Conservation (phyloP, 2,113 vertebrate species). For the Ibidorhyncha struthersii region DNA sequence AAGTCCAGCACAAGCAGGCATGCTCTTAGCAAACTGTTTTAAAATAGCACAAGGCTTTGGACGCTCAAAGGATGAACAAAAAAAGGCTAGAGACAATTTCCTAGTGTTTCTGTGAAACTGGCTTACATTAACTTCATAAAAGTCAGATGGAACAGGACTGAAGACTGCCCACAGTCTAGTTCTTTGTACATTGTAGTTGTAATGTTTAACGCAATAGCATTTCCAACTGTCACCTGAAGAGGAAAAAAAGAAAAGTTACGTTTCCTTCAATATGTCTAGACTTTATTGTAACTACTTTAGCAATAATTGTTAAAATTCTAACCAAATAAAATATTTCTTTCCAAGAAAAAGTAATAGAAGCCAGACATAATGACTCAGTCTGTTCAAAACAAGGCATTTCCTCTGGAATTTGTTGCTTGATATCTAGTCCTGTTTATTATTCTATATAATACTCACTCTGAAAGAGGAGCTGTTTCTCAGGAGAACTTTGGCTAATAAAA, state of each 20-base stretch:
- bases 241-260: background rate
- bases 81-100: background rate
- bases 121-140: background rate
- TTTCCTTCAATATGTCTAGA: background rate
- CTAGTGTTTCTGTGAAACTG: background rate
- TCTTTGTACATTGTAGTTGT: background rate
- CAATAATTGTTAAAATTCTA: constrained; percentile 1
- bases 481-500: constrained; percentile 8
- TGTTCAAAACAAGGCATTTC: constrained; percentile 30
- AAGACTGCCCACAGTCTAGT: background rate
- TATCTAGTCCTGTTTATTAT: constrained; percentile 55
- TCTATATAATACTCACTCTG: constrained; percentile 1
- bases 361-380: background rate
- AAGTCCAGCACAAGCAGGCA: background rate
- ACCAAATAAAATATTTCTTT: constrained; percentile 14
- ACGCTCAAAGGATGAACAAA: background rate
- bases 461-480: constrained; percentile 21
- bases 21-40: background rate
- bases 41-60: background rate
- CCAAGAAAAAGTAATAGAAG: background rate
- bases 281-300: background rate
- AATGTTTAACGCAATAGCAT: background rate
- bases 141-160: background rate
- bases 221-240: background rate
- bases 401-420: constrained; percentile 21